Evolutionary conservation across 2,113 vertebrate genomes (phyloP), one percentile per base, ranked within the genome.

Genomic region (Brachypodius melanocephalos): DNA sequence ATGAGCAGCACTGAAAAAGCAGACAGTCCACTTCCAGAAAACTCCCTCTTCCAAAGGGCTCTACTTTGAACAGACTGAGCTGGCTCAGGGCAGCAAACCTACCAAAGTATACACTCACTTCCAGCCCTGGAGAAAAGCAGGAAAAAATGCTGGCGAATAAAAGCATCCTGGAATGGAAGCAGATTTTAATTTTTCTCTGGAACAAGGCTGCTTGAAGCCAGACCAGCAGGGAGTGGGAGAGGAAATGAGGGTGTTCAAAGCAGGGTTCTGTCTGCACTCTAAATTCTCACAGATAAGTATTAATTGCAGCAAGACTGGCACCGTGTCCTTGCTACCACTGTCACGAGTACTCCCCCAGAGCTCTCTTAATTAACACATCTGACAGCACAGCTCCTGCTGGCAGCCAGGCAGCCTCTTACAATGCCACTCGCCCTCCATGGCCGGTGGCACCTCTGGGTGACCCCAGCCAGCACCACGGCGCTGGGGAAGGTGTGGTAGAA

Each of bases 371-470:
- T 26, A 72, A 16, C 59, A 65, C 10, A 4, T 29, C 42, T 15
- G 40, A 38, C 38, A 74, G 66, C 66, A 8, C 16, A 2, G 48
- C 36, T 43, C 24, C 43, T 26, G 38, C 52, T 24, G 57, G 29
- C 11, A 55, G 32, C 55, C 51, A 14, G 46, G 24, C 84, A 87
- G 51, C 46, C 52, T 46, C 62, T 7, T 15, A 14, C 49, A 10
- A 31, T 16, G 34, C 45, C 51, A 6, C 40, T 42, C 0, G 0
- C 17, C 51, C 71, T 42, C 72, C 6, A 4, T 0, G 1, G 38
- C 54, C 42, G 38, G 20, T 43, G 14, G 1, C 29, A 63, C 19
- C 24, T 58, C 78, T 48, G 58, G 43, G n/a, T 34, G 28, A n/a
- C 28, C 12, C 68, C 45, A 59, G 38, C 6, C 10, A 4, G 29